Conservation (phyloP, 2,797 vertebrate genomes). For the Sebastes iracundus region DNA sequence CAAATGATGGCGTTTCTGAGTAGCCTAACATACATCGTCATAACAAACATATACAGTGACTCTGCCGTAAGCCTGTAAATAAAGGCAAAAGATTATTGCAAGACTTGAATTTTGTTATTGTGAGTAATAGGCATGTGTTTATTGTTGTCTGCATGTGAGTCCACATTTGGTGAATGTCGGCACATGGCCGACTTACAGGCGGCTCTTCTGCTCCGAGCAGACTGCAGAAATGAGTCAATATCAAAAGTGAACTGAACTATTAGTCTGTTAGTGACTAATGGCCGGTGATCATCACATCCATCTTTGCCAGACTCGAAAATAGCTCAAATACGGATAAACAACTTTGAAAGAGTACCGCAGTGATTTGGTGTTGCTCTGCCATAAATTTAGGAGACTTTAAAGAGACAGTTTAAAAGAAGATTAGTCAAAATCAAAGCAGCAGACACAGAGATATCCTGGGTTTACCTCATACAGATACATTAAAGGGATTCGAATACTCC, state of each 20-base stretch:
- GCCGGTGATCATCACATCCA: slow-evolving; percentile 31
- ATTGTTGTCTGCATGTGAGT: slow-evolving; percentile 11
- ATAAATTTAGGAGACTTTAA: neutral
- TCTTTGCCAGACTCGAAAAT: slow-evolving; percentile 13
- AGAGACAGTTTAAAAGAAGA: neutral
- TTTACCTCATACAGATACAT: neutral
- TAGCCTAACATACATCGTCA: neutral
- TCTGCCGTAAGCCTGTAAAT: neutral
- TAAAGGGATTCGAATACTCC: neutral
- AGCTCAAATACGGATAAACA: slow-evolving; percentile 13
- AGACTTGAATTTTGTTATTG: neutral
- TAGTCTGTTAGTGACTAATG: slow-evolving; percentile 46
- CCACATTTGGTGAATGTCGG: neutral
- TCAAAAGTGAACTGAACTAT: slow-evolving; percentile 23
- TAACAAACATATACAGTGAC: neutral
- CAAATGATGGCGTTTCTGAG: neutral
- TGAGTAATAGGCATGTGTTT: slow-evolving; percentile 13
- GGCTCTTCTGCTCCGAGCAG: slow-evolving; percentile 39
- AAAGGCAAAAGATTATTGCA: neutral
- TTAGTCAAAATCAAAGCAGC: neutral
- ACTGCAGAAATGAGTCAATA: slow-evolving; percentile 46
- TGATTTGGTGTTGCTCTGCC: neutral
- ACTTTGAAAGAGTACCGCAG: neutral
- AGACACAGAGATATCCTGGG: neutral
- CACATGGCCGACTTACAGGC: slow-evolving; percentile 14